phyloP scores from a whole-genome alignment of 2,888 invertebrate species.

The Chrysomela aeneicollis region DNA sequence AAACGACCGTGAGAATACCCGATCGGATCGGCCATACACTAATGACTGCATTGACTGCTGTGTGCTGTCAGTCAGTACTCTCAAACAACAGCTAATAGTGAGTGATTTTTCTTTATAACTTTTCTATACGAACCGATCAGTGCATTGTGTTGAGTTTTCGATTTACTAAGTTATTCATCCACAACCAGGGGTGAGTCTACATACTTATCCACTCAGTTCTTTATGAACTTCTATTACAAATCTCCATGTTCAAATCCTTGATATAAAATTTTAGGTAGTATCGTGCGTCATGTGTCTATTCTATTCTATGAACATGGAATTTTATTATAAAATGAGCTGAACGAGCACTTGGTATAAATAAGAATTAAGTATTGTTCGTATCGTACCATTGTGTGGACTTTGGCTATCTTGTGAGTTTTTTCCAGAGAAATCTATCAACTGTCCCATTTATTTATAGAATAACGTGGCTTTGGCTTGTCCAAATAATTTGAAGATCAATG shows the following conservation, averaged over 20 bases:
- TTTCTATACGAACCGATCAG: constrained; percentile 14
- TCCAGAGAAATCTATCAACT: not conserved
- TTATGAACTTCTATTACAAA: not conserved
- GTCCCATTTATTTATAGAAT: not conserved
- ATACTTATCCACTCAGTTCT: not conserved
- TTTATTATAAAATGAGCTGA: not conserved
- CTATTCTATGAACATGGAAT: not conserved
- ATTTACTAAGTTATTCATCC: constrained; percentile 21
- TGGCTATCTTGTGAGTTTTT: not conserved
- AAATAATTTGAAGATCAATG: not conserved
- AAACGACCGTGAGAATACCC: not conserved
- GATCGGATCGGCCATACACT: constrained; percentile 24
- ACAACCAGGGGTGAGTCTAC: constrained; percentile 13
- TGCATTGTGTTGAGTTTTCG: constrained; percentile 34
- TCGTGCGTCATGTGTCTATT: not conserved
- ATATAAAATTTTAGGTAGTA: not conserved
- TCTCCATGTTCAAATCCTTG: not conserved
- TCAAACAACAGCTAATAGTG: constrained; percentile 64
- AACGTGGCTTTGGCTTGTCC: not conserved
- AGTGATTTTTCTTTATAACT: constrained; percentile 59
- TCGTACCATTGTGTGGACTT: not conserved
- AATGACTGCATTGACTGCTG: constrained; percentile 33
- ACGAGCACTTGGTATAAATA: not conserved
- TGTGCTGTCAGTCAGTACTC: constrained; percentile 50
- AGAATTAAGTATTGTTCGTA: not conserved